Evolutionary conservation across 2,888 invertebrate species (phyloP).

Genomic region (Xestia rhomboidea): DNA sequence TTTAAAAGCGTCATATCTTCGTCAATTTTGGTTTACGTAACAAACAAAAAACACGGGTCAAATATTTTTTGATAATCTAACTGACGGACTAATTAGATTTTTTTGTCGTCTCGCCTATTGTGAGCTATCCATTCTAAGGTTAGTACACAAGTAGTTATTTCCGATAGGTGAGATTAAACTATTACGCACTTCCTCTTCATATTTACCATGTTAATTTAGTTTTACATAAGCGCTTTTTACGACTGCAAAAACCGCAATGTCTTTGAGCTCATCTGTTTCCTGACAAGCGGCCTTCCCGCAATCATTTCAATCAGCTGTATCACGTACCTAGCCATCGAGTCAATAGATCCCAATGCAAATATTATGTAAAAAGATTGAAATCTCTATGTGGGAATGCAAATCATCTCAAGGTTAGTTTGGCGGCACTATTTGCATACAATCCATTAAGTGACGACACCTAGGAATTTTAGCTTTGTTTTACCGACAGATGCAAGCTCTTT

Average conservation of each 20-base stretch:
- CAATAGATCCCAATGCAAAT: slow-evolving; percentile 73
- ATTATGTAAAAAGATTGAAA: slow-evolving; percentile 69
- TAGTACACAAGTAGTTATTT: slow-evolving; percentile 2
- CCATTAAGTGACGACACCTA: slow-evolving; percentile 76
- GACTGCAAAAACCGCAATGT: slow-evolving; percentile 52
- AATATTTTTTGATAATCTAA: too few species aligned
- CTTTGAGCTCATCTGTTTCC: slow-evolving; percentile 46
- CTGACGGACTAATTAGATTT: too few species aligned
- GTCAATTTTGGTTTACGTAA: too few species aligned
- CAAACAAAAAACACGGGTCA: too few species aligned
- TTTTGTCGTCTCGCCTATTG: too few species aligned
- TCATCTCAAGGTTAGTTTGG: slow-evolving; percentile 76
- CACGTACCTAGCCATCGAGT: slow-evolving; percentile 59
- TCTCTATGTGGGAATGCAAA: slow-evolving; percentile 77
- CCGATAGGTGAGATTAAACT: slow-evolving; percentile 22
- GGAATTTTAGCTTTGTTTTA: slow-evolving; percentile 64
- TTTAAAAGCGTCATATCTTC: too few species aligned
- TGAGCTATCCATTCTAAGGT: background rate
- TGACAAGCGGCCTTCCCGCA: slow-evolving; percentile 51
- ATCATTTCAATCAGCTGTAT: slow-evolving; percentile 50
- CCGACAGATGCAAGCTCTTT: slow-evolving; percentile 35
- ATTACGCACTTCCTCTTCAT: slow-evolving; percentile 46
- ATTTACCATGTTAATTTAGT: slow-evolving; percentile 34
- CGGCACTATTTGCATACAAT: slow-evolving; percentile 84
- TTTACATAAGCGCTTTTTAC: slow-evolving; percentile 42